Base-by-base conservation (phyloP, 2,113 vertebrate species). In the Grammomys surdaster region DNA sequence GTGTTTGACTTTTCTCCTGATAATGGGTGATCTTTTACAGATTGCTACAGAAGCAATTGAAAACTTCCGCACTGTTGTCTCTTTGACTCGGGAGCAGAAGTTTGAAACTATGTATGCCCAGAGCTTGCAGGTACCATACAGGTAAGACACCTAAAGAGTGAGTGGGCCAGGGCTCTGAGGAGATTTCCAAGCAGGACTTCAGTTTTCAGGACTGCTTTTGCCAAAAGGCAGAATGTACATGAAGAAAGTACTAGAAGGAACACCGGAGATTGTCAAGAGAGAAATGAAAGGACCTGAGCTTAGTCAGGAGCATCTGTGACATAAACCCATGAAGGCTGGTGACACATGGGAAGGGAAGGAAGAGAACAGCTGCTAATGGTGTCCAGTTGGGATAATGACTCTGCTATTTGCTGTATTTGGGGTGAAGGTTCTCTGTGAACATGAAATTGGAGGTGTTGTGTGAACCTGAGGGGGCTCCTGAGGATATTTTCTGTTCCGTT, bases 31-130 rank as follows among this genome's bases (percentile, higher is more conserved):
- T 98, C 56, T 97, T 54, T 97, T 98, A 36, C 98, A 99, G 99
- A 98, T 99, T 43, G 99, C 99, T 36, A 99, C 99, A 3, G 99
- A 99, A 98, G 99, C 99, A 54, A 99, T 99, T 54, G 99, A 99
- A 95, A 99, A 99, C 94, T 99, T 99, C 96, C 99, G 99, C 70
- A 99, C 99, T 1, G 99, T 99, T 26, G 99, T 97, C 84, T 99
- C 99, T 86, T 98, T 99, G 96, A 99, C 98, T 86, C 98, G 97
- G 95, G 99, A 99, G 97, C 96, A 93, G 91, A 99, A 98, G 98
- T 99, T 99, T 98, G 99, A 99, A 97, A 36, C 54, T 4, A 98
- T 99, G 97, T 99, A 99, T 60, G 98, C 98, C 94, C 98, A 99
- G 96, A 99, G 98, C 97, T 98, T 99, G 56, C 1, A 60, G 5